Evolutionary conservation across 2,797 vertebrate species (phyloP).

Genomic region (Enteromius paludinosus): DNA sequence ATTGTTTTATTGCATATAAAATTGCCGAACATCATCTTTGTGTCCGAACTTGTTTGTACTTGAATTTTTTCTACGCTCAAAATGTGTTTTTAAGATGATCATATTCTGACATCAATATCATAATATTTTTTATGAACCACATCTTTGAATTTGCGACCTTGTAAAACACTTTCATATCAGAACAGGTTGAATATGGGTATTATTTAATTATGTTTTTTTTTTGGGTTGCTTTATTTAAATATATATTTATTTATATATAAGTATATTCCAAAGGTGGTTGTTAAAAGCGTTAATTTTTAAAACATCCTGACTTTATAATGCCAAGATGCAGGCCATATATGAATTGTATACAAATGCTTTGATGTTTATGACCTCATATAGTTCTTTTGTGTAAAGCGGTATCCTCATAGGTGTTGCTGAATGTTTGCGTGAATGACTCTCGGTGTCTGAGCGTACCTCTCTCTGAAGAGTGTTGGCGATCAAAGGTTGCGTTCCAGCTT

Average conservation of each 20-base stretch:
- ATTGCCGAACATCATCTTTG: constrained; percentile 27
- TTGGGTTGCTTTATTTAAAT: no score
- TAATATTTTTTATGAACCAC: not conserved
- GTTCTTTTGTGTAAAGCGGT: constrained; percentile 17
- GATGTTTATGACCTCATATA: constrained; percentile 35
- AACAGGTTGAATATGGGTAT: no score
- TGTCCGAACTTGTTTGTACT: constrained; percentile 47
- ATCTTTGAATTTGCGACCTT: no score
- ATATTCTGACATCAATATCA: not conserved
- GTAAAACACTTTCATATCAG: no score
- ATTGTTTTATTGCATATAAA: constrained; percentile 63
- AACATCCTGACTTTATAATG: constrained; percentile 9
- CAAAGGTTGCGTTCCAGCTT: constrained; percentile 83
- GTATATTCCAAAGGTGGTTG: not conserved
- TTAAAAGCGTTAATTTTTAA: constrained; percentile 2
- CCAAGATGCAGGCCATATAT: not conserved
- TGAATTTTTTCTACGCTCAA: not conserved
- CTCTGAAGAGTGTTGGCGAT: constrained; percentile 58
- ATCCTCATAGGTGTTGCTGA: constrained; percentile 1
- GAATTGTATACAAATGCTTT: constrained; percentile 32
- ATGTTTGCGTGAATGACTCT: constrained; percentile 56
- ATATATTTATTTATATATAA: no score
- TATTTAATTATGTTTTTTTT: no score
- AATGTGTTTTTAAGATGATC: not conserved
- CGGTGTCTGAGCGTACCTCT: constrained; percentile 33